These are phyloP conservation scores for Sialia sialis DNA, from an alignment of 2,113 vertebrate species.

Conservation along the genomic window DNA sequence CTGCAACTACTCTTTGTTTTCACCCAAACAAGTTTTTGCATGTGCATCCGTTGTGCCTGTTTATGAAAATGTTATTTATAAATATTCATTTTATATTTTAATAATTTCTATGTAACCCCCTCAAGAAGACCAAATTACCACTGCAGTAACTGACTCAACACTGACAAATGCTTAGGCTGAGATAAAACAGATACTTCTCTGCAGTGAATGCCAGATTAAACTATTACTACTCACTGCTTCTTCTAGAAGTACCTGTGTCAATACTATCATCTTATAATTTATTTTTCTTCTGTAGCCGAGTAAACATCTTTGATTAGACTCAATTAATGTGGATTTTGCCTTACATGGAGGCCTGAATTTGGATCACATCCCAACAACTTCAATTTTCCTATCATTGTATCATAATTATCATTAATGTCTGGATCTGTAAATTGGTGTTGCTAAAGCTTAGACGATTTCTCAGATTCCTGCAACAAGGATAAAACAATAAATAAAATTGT, in stretches of 20 bases:
- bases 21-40: conserved; percentile 21
- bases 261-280: neutral
- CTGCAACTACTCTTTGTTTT: conserved; percentile 1
- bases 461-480: neutral
- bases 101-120: neutral
- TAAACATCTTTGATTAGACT: conserved; percentile 1
- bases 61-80: conserved; percentile 12
- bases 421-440: neutral
- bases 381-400: neutral
- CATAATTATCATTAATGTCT: neutral
- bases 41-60: neutral
- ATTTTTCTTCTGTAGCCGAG: conserved; percentile 28
- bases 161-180: neutral
- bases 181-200: neutral
- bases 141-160: neutral
- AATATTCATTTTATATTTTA: conserved; percentile 8
- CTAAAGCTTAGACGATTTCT: neutral
- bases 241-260: neutral
- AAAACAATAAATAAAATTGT: neutral
- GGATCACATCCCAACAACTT: neutral
- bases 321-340: neutral
- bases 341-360: neutral
- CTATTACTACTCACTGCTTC: neutral
- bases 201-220: neutral
- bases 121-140: neutral